Conservation (phyloP, 2,113 vertebrate species). For the Zapornia atra region DNA sequence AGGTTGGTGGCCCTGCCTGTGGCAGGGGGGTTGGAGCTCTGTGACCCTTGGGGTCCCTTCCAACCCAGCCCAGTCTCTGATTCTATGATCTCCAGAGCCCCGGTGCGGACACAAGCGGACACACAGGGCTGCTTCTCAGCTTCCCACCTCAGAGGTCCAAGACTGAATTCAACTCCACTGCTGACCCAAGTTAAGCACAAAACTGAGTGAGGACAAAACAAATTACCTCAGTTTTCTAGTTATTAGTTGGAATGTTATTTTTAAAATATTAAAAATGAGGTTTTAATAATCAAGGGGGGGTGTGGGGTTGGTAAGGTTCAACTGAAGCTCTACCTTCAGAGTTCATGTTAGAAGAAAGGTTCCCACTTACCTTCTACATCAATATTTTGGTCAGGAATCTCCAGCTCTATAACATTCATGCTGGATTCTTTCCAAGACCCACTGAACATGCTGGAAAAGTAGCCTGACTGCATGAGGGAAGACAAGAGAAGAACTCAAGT, state of each 20-base stretch:
- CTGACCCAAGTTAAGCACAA: background rate
- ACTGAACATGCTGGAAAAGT: constrained; percentile 99
- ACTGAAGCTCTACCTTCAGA: background rate
- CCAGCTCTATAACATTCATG: constrained; percentile 92
- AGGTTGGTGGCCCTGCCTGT: no score
- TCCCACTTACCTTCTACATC: constrained; percentile 88
- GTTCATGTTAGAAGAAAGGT: background rate
- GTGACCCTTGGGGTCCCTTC: no score
- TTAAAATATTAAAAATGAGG: background rate
- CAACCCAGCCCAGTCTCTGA: no score
- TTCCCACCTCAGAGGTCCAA: background rate
- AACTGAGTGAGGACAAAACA: background rate
- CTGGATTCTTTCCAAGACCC: constrained; percentile 98
- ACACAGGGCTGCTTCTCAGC: background rate
- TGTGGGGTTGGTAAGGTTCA: background rate
- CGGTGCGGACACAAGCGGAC: accelerated
- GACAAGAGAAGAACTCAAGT: background rate
- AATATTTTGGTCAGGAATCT: constrained; percentile 98
- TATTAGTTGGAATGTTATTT: background rate
- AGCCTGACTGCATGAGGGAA: constrained; percentile 85
- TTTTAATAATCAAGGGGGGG: no score
- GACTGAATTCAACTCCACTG: no score
- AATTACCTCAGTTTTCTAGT: background rate
- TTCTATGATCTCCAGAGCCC: background rate
- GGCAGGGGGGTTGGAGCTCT: no score